Conservation (phyloP, 2,797 vertebrate species). For the Octomys mimax region DNA sequence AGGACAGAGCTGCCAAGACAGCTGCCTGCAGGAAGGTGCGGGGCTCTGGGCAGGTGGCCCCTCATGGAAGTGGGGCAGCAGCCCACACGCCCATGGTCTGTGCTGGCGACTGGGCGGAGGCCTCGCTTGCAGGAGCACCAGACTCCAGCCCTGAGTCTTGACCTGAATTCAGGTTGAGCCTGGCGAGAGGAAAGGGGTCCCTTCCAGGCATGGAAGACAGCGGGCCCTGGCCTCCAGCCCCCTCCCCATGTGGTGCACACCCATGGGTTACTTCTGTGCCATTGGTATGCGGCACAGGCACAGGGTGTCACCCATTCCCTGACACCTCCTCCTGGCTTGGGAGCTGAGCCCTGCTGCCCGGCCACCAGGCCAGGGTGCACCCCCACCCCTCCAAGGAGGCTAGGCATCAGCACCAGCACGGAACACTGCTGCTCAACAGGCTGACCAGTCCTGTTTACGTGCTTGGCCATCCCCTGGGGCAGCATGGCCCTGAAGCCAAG, state of each 20-base stretch:
- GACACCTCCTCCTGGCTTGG: neutral
- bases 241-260: neutral
- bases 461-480: neutral
- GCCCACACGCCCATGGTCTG: neutral
- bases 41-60: neutral
- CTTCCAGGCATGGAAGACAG: neutral
- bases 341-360: neutral
- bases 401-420: rapidly evolving
- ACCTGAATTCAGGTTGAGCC: neutral
- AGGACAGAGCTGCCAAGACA: rapidly evolving
- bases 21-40: neutral
- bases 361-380: neutral
- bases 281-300: rapidly evolving
- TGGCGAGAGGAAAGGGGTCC: neutral
- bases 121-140: rapidly evolving
- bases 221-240: neutral
- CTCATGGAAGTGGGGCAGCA: rapidly evolving
- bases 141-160: neutral
- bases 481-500: rapidly evolving
- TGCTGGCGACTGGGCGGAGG: neutral
- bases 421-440: neutral
- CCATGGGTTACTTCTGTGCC: rapidly evolving
- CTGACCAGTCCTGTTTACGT: rapidly evolving
- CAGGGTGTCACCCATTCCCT: rapidly evolving
- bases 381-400: neutral